Conservation (phyloP, 2,888 invertebrate species). For the Scelioninae gen. 1 region DNA sequence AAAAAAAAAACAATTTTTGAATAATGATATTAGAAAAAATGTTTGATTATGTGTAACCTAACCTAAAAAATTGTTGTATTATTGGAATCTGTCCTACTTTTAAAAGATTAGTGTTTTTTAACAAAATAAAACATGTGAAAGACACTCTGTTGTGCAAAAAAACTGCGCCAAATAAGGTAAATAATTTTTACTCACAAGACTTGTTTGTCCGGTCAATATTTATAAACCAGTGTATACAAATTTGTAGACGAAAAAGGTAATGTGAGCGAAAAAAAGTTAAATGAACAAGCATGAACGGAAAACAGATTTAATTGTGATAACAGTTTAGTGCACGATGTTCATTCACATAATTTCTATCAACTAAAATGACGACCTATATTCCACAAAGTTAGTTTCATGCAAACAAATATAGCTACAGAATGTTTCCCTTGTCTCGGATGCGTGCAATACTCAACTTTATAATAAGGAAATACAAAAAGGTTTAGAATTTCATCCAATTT, state of each 20-base stretch:
- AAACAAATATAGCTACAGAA: slow-evolving; percentile 10
- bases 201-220: background rate
- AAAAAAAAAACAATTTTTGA: too few species aligned
- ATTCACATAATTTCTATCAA: slow-evolving; percentile 12
- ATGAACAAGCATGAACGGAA: slow-evolving; percentile 1
- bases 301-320: slow-evolving; percentile 12
- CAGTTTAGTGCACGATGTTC: background rate
- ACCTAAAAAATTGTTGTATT: too few species aligned
- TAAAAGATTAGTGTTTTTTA: too few species aligned
- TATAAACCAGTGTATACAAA: background rate
- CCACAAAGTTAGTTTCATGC: slow-evolving; percentile 11
- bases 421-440: slow-evolving; percentile 13
- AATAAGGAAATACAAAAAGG: slow-evolving; percentile 6
- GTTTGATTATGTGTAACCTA: too few species aligned
- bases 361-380: slow-evolving; percentile 18
- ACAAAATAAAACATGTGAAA: too few species aligned
- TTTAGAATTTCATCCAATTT: background rate
- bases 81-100: too few species aligned
- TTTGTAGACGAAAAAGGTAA: background rate
- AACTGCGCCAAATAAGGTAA: background rate
- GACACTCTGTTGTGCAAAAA: background rate
- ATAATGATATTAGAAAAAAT: too few species aligned
- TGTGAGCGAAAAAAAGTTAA: background rate
- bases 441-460: slow-evolving; percentile 9
- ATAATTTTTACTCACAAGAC: background rate